A percentile compares a stretch with the other conserved stretches of the same genome.
phyloP scores from a whole-genome alignment of 1,140 invertebrate genomes.

The Rhopalosiphum padi region DNA sequence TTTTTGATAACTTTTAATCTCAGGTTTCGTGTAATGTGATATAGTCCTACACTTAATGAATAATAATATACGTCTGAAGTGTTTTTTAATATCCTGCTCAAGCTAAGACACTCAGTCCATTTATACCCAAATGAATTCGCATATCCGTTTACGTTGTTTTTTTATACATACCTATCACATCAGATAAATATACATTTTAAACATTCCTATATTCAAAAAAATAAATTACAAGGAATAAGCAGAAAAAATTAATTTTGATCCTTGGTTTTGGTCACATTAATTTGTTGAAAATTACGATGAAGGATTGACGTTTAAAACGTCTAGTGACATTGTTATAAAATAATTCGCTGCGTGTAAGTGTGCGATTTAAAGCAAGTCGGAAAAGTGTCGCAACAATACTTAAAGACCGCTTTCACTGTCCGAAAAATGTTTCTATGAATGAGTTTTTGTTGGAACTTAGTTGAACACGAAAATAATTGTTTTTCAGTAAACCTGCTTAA shows the following conservation, averaged over 20 bases:
- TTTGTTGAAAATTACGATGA: no score
- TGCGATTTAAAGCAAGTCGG: neutral
- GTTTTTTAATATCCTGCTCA: neutral
- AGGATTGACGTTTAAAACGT: neutral
- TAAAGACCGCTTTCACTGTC: neutral
- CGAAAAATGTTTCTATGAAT: no score
- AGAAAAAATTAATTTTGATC: no score
- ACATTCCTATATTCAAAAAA: no score
- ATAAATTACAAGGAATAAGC: neutral
- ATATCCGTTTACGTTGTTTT: neutral
- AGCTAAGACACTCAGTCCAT: no score
- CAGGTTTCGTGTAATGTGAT: slow-evolving; percentile 10
- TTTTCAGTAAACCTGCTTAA: no score
- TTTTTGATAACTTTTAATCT: slow-evolving; percentile 29
- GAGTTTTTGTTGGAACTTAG: no score
- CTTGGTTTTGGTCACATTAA: no score
- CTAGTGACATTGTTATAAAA: neutral
- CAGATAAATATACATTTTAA: no score
- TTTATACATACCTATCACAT: no score
- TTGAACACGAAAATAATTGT: no score
- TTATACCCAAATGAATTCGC: neutral
- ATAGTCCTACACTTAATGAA: neutral
- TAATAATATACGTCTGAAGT: neutral
- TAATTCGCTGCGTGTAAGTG: neutral
- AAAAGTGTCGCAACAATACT: slow-evolving; percentile 9